phyloP scores from a whole-genome alignment of 2,113 vertebrate species.

The Ahaetulla prasina region DNA sequence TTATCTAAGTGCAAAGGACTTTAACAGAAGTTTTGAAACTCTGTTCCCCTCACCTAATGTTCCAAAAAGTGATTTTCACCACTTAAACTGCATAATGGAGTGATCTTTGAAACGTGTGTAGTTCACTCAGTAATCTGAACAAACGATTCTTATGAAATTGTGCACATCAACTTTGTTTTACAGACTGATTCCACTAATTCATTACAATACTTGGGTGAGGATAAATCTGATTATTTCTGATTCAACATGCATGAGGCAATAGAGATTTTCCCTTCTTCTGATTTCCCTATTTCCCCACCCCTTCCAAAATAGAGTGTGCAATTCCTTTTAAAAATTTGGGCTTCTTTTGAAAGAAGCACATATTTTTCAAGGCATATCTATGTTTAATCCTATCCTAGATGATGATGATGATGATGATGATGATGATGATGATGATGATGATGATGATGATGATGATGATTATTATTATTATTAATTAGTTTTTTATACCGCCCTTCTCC shows the following conservation, averaged over 20 bases:
- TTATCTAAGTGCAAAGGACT: not conserved
- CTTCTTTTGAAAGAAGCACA: not conserved
- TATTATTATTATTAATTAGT: no score
- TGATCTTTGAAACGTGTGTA: not conserved
- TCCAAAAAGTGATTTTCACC: not conserved
- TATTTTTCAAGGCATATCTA: not conserved
- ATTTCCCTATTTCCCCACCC: not conserved
- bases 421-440: no score
- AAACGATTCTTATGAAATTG: not conserved
- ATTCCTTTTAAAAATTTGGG: not conserved
- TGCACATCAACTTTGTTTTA: not conserved
- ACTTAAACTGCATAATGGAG: not conserved
- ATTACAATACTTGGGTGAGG: not conserved
- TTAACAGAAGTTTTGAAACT: not conserved
- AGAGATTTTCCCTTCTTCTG: not conserved
- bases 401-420: no score
- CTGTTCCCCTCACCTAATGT: no score
- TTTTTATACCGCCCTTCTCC: no score
- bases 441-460: no score
- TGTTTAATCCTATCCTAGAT: not conserved
- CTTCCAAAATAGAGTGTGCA: not conserved
- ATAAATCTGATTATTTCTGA: not conserved
- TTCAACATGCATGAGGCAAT: not conserved
- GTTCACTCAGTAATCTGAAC: not conserved
- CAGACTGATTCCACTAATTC: not conserved